phyloP scores from a whole-genome alignment of 2,888 invertebrate species.

The Tenthredo mesomela region DNA sequence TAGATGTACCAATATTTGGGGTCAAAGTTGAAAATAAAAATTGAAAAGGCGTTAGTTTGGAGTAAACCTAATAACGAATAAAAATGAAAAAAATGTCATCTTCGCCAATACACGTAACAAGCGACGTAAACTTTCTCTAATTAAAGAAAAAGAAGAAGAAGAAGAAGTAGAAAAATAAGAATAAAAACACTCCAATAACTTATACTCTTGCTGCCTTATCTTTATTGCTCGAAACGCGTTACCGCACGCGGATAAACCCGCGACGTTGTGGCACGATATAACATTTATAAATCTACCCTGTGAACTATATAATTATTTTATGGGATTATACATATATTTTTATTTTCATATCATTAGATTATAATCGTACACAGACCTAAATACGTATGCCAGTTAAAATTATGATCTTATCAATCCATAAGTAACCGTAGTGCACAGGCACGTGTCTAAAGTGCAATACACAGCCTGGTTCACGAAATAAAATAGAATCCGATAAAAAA shows the following conservation, averaged over 20 bases:
- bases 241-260: not conserved
- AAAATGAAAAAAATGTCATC: not conserved
- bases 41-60: not conserved
- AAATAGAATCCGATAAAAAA: too few species aligned
- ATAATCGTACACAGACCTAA: not conserved
- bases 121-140: not conserved
- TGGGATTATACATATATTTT: not conserved
- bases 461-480: too few species aligned
- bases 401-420: too few species aligned
- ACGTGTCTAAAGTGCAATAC: conserved; percentile 7
- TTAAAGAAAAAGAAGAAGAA: not conserved
- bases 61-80: not conserved
- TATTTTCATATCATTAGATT: not conserved
- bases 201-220: not conserved
- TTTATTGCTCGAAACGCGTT: conserved; percentile 5
- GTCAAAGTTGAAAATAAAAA: not conserved
- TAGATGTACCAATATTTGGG: not conserved
- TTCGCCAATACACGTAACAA: not conserved
- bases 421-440: not conserved
- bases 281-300: conserved; percentile 8
- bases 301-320: not conserved
- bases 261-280: not conserved
- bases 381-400: too few species aligned
- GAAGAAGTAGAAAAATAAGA: not conserved
- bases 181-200: not conserved